Evolutionary conservation across 2,113 vertebrate species (phyloP).

Genomic region (Entelurus aequoreus): DNA sequence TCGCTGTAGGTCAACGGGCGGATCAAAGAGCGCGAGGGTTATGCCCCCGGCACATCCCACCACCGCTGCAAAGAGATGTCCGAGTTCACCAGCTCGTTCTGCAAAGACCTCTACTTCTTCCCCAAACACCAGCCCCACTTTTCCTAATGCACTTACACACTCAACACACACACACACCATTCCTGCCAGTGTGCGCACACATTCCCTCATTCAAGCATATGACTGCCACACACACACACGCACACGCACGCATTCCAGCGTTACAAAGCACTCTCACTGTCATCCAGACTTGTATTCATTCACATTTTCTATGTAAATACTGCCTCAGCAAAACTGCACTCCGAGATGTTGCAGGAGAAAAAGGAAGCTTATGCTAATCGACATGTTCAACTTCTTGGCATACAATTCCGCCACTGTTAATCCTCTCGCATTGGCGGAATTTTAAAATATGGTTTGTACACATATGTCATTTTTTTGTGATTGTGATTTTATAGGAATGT

Average conservation of each 20-base stretch:
- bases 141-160: slow-evolving; percentile 37
- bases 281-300: slow-evolving; percentile 25
- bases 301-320: slow-evolving; percentile 24
- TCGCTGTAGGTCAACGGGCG: slow-evolving; percentile 80
- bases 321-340: slow-evolving; percentile 9
- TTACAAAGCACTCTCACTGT: slow-evolving; percentile 6
- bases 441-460: slow-evolving; percentile 58
- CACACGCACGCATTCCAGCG: slow-evolving; percentile 23
- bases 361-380: slow-evolving; percentile 27
- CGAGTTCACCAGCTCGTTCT: slow-evolving; percentile 92
- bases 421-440: slow-evolving; percentile 23
- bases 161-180: slow-evolving; percentile 30
- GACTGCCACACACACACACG: slow-evolving; percentile 35
- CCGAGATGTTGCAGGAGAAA: slow-evolving; percentile 16
- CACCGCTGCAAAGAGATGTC: slow-evolving; percentile 99
- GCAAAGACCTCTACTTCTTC: slow-evolving; percentile 89
- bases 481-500: slow-evolving; percentile 43
- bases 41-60: slow-evolving; percentile 87
- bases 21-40: slow-evolving; percentile 91
- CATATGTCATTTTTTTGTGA: slow-evolving; percentile 60
- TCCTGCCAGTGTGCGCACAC: slow-evolving; percentile 16
- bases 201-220: slow-evolving; percentile 11
- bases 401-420: slow-evolving; percentile 16
- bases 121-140: slow-evolving; percentile 78
- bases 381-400: slow-evolving; percentile 19